Evolutionary conservation across 1,140 invertebrate species (phyloP).

Genomic region (Batillaria attramentaria): DNA sequence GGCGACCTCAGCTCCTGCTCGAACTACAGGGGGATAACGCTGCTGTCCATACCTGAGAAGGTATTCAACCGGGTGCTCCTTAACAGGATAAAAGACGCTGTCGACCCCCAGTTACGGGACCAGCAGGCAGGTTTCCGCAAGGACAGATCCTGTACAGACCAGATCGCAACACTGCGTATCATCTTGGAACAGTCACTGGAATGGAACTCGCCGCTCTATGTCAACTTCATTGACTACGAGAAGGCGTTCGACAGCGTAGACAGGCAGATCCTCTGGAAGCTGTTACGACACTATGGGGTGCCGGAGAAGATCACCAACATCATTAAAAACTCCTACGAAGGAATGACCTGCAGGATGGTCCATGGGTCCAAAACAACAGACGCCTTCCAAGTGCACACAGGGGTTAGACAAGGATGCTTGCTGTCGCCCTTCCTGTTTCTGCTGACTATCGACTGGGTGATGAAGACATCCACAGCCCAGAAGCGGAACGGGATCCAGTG

Average conservation of each 20-base stretch:
- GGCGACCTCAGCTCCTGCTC: too few relatives aligned
- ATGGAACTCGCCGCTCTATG: too few relatives aligned
- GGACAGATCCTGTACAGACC: too few relatives aligned
- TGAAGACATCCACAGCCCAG: neutral
- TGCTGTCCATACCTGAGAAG: too few relatives aligned
- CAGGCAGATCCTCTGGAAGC: neutral
- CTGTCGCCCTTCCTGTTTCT: neutral
- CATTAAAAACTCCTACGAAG: neutral
- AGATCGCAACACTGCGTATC: too few relatives aligned
- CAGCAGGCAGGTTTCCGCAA: too few relatives aligned
- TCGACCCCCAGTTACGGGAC: too few relatives aligned
- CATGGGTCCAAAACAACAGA: neutral
- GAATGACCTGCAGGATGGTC: neutral
- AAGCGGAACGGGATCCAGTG: slow-evolving; percentile 8
- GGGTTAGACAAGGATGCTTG: slow-evolving; percentile 4
- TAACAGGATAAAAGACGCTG: too few relatives aligned
- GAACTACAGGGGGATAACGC: too few relatives aligned
- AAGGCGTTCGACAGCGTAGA: slow-evolving; percentile 3
- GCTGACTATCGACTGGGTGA: slow-evolving; percentile 2
- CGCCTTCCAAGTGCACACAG: neutral
- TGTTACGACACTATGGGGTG: slow-evolving; percentile 6
- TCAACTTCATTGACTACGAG: neutral
- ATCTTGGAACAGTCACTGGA: neutral
- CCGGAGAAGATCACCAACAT: neutral
- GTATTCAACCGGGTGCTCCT: too few relatives aligned